Evolutionary conservation across 2,797 vertebrate genomes (phyloP), one percentile per base, ranked within the genome.

Genomic region (Emydoidea blandingii): DNA sequence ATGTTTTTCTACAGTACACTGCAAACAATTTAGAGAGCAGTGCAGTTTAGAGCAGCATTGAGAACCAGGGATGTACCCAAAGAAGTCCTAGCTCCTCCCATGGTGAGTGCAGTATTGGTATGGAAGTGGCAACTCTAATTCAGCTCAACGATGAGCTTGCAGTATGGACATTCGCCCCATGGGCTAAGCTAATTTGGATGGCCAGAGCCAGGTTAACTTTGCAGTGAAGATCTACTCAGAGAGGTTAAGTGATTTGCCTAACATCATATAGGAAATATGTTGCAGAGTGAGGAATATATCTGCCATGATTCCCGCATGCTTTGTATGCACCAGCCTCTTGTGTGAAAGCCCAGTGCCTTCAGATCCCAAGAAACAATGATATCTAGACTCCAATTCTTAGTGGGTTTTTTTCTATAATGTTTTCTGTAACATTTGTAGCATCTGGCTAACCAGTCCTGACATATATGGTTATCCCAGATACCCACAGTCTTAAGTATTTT

Each of bases 241-340:
- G 47, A 53, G 4, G 34, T 12, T 12, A 1, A 34, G 78, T 6
- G 78, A 1, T 49, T 37, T 91, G 72, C 54, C 54, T n/a, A 74
- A 0, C 0, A 0, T 49, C 0, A 0, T 0, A 0, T 12, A 31
- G 31, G 91, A 50, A 16, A n/a, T 4, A 25, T 37, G 25, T 78
- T 47, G 54, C 78, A 53, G 54, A 52, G n/a, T 31, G 50, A 52
- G 56, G 29, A 72, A 0, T 10, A 7, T 15, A 4, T 68, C 80
- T 25, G 80, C 27, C 68, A 78, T 23, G 72, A 49, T 76, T 76
- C 72, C 56, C n/a, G 76, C 0, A 0, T 12, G 16, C 53, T 79
- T 87, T 79, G n/a, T 1, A 1, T 15, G 23, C 80, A 65, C 41
- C 5, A 5, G 5, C 5, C 37, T 89, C 72, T 87, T 56, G 31